These are phyloP conservation scores for Eupithecia vulgata DNA, from an alignment of 2,888 invertebrate species.

Conservation along the genomic window DNA sequence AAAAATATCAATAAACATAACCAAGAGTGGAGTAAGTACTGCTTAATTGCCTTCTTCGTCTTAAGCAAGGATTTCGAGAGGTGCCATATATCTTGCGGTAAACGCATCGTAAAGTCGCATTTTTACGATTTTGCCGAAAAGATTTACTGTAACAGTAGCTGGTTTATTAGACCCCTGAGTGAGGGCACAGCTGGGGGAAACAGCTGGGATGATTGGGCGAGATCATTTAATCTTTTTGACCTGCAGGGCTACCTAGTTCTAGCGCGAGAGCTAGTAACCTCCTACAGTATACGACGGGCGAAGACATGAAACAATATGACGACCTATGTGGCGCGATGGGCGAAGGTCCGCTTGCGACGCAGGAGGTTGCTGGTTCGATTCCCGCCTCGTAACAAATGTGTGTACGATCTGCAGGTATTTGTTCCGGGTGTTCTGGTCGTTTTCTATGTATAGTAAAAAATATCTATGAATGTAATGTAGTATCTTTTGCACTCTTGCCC, in stretches of 20 bases:
- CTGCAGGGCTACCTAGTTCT: neutral
- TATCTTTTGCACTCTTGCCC: too few relatives aligned
- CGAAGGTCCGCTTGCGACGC: too few relatives aligned
- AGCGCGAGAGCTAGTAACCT: neutral
- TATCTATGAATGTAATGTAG: too few relatives aligned
- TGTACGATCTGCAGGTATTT: too few relatives aligned
- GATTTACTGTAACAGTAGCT: slow-evolving; percentile 54
- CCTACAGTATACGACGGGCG: neutral
- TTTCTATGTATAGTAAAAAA: too few relatives aligned
- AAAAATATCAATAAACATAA: slow-evolving; percentile 59
- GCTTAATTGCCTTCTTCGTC: slow-evolving; percentile 45
- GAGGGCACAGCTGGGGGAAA: slow-evolving; percentile 22
- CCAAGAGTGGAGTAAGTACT: slow-evolving; percentile 34
- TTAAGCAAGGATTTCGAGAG: slow-evolving; percentile 41
- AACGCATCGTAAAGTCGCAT: slow-evolving; percentile 61
- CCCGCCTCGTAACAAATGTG: too few relatives aligned
- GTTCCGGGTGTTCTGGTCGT: too few relatives aligned
- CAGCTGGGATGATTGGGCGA: slow-evolving; percentile 1
- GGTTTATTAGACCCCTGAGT: slow-evolving; percentile 56
- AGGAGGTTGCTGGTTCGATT: too few relatives aligned
- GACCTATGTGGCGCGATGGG: too few relatives aligned
- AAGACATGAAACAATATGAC: too few relatives aligned
- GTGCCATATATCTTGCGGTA: slow-evolving; percentile 51
- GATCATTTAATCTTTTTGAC: neutral
- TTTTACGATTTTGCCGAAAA: slow-evolving; percentile 62